Conservation (phyloP, 2,113 vertebrate species). For the Scomber scombrus region DNA sequence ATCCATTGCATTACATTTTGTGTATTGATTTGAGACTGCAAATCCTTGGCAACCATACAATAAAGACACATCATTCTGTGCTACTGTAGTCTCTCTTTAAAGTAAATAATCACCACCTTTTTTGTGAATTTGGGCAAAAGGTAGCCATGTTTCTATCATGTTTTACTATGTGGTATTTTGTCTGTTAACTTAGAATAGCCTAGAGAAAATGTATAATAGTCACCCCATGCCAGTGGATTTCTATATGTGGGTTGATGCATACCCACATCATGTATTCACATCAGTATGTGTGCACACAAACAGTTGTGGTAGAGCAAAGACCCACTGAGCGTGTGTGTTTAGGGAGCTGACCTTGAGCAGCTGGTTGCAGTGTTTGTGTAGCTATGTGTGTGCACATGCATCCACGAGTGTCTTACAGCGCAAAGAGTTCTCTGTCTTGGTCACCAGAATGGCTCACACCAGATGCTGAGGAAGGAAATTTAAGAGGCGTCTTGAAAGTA, state of each 20-base stretch:
- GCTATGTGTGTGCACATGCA: conserved; percentile 19
- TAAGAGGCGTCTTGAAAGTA: conserved; percentile 53
- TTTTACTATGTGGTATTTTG: conserved; percentile 3
- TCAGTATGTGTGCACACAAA: conserved; percentile 17
- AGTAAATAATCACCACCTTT: too few species aligned
- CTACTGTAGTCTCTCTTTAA: too few species aligned
- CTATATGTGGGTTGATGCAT: conserved; percentile 25
- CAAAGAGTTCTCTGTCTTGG: conserved; percentile 60
- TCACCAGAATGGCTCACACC: conserved; percentile 38
- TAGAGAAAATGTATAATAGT: conserved; percentile 6
- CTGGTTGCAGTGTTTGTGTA: conserved; percentile 68
- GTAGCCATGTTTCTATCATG: conserved; percentile 4
- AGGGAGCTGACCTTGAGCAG: conserved; percentile 66
- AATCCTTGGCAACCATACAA: neutral
- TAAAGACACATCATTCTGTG: neutral
- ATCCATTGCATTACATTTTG: neutral
- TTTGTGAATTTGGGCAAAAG: neutral
- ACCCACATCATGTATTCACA: conserved; percentile 24
- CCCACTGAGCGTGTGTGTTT: conserved; percentile 61
- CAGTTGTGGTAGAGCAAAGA: conserved; percentile 31
- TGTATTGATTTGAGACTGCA: neutral
- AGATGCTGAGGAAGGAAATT: conserved; percentile 73
- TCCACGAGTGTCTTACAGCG: conserved; percentile 24
- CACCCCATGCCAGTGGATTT: neutral
- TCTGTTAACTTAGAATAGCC: conserved; percentile 4